Conservation (phyloP, 2,797 vertebrate species). For the Nannoperca australis region DNA sequence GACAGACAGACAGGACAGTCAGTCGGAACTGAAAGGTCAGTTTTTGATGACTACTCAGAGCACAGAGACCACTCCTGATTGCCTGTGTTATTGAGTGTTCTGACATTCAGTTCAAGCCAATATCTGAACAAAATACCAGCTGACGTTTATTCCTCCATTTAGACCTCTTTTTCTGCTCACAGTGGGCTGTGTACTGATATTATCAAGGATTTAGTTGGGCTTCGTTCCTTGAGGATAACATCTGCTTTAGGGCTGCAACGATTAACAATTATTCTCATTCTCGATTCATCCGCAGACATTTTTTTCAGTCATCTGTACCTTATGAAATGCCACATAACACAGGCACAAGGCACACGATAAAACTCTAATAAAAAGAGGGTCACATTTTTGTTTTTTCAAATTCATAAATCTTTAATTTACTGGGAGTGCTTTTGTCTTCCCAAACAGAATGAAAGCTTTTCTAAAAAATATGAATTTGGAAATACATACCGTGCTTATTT, state of each 20-base stretch:
- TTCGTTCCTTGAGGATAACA: background rate
- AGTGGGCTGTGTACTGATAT: background rate
- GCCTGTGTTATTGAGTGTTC: slow-evolving; percentile 61
- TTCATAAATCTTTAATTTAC: slow-evolving; percentile 13
- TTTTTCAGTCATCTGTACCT: background rate
- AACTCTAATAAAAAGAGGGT: too few relatives aligned
- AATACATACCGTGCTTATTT: background rate
- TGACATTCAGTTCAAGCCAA: slow-evolving; percentile 64
- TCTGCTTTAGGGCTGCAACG: too few relatives aligned
- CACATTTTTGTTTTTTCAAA: slow-evolving; percentile 2
- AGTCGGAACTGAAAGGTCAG: slow-evolving; percentile 57
- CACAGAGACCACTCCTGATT: slow-evolving; percentile 27
- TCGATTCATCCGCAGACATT: background rate
- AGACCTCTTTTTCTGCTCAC: background rate
- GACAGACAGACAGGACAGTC: background rate
- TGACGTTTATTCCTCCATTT: slow-evolving; percentile 6
- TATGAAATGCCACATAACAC: background rate
- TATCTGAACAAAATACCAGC: slow-evolving; percentile 44
- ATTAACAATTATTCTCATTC: background rate
- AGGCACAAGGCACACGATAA: background rate
- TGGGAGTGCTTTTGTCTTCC: background rate
- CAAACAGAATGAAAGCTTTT: background rate
- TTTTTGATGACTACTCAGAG: slow-evolving; percentile 38
- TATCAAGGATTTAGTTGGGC: background rate
- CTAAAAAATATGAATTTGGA: background rate